A percentile compares a stretch with the other conserved stretches of the same genome.
Conservation (phyloP, 2,888 invertebrate genomes). For the Iphiclides podalirius region DNA sequence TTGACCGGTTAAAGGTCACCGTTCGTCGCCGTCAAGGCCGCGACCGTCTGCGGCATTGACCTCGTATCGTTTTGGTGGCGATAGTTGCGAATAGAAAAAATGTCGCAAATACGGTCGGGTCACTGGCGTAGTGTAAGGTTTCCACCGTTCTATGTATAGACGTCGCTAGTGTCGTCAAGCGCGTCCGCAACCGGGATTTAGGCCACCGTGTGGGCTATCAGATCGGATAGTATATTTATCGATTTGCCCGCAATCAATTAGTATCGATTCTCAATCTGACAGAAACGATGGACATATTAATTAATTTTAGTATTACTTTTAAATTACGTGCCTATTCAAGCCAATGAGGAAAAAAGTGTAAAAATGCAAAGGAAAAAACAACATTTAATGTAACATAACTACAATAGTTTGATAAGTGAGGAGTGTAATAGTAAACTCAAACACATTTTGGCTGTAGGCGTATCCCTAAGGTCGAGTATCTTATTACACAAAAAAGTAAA, state of each 20-base stretch:
- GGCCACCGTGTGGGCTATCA: constrained; percentile 57
- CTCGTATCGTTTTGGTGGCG: constrained; percentile 54
- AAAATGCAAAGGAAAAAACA: too few species aligned
- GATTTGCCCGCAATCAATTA: constrained; percentile 33
- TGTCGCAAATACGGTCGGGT: constrained; percentile 62
- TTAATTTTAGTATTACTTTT: too few species aligned
- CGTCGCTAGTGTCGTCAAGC: constrained; percentile 51
- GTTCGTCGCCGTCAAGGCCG: constrained; percentile 52
- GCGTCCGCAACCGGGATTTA: constrained; percentile 58
- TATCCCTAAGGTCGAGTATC: too few species aligned
- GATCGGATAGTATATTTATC: constrained; percentile 50
- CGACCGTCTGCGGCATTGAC: constrained; percentile 62
- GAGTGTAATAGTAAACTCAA: too few species aligned
- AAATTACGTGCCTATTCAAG: too few species aligned
- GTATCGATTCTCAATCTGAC: too few species aligned
- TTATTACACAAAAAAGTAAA: too few species aligned
- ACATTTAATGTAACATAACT: too few species aligned
- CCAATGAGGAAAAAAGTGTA: too few species aligned
- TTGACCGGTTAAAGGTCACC: constrained; percentile 31
- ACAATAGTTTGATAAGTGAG: too few species aligned
- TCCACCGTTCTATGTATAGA: constrained; percentile 45
- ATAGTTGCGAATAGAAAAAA: constrained; percentile 38
- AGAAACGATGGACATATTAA: too few species aligned
- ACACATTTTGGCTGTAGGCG: too few species aligned
- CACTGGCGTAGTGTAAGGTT: constrained; percentile 66